Percentiles rank a stretch among this genome's conserved stretches.
These are phyloP conservation scores for Sarcophilus harrisii DNA, from an alignment of 2,797 vertebrate species.

Conservation along the genomic window DNA sequence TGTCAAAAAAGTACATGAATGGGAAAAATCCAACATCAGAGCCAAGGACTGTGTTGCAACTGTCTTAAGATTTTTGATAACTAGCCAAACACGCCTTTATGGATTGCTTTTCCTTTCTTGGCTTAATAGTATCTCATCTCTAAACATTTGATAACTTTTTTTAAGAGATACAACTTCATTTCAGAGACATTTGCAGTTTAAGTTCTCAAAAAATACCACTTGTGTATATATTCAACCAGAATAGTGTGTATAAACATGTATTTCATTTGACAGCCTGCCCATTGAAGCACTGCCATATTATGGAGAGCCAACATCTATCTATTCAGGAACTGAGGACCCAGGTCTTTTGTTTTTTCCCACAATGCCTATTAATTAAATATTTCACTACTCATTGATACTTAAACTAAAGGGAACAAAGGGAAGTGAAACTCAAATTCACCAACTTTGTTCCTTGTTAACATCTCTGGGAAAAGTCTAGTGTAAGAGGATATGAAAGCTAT, in stretches of 20 bases:
- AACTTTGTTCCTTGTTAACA: background rate
- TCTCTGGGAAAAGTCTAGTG: conserved; percentile 8
- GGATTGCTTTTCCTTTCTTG: conserved; percentile 70
- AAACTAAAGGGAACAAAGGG: background rate
- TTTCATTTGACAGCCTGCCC: conserved; percentile 2
- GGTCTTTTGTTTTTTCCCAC: background rate
- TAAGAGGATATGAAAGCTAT: conserved; percentile 1
- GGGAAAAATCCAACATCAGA: conserved; percentile 74
- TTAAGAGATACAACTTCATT: conserved; percentile 45
- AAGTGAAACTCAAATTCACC: background rate
- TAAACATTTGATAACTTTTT: conserved; percentile 33
- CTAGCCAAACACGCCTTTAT: conserved; percentile 76
- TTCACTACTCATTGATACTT: background rate
- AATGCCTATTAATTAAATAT: background rate
- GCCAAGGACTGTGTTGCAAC: conserved; percentile 79
- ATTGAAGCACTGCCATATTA: conserved; percentile 10
- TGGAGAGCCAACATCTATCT: conserved; percentile 19
- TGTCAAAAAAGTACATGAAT: conserved; percentile 81
- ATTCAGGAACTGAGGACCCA: conserved; percentile 20
- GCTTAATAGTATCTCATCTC: conserved; percentile 66
- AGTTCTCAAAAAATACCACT: background rate
- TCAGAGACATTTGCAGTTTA: background rate
- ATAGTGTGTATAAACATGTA: background rate
- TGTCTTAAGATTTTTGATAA: conserved; percentile 79
- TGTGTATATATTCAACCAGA: accelerated